phyloP scores from a whole-genome alignment of 2,888 invertebrate genomes.

The Omphaloscelis lunosa region DNA sequence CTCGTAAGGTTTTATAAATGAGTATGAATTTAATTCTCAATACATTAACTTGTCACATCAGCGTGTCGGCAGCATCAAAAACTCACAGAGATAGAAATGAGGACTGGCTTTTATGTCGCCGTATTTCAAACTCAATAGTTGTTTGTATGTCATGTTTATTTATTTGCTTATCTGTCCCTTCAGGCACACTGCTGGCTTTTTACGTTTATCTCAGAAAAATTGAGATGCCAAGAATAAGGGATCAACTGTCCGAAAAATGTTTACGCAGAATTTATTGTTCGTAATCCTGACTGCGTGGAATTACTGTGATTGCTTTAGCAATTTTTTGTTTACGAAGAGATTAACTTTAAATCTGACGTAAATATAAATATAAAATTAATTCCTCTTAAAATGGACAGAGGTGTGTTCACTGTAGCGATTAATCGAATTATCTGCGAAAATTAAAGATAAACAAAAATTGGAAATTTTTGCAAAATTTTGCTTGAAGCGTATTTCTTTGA shows the following conservation, averaged over 20 bases:
- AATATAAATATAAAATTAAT: constrained; percentile 22
- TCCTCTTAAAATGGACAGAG: constrained; percentile 5
- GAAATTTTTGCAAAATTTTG: neutral
- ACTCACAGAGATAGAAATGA: constrained; percentile 21
- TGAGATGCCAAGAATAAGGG: constrained; percentile 42
- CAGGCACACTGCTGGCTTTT: constrained; percentile 36
- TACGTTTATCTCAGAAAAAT: constrained; percentile 33
- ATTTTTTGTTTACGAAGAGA: constrained; percentile 20
- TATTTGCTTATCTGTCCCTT: constrained; percentile 49
- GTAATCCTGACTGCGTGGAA: constrained; percentile 38
- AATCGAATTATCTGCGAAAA: constrained; percentile 20
- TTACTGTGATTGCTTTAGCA: constrained; percentile 22
- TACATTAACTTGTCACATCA: neutral
- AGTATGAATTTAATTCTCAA: neutral
- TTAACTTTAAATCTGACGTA: constrained; percentile 25
- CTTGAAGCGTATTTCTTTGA: neutral
- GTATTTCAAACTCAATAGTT: constrained; percentile 54
- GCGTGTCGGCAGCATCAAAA: constrained; percentile 27
- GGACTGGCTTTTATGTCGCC: constrained; percentile 20
- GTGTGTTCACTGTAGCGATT: constrained; percentile 25
- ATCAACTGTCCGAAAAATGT: constrained; percentile 48
- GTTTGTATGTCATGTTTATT: constrained; percentile 43
- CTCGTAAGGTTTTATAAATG: neutral
- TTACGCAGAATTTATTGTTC: constrained; percentile 37
- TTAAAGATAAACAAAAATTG: neutral